These are phyloP conservation scores for Ammodytes dubius DNA, from an alignment of 2,113 vertebrate genomes.

Conservation along the genomic window DNA sequence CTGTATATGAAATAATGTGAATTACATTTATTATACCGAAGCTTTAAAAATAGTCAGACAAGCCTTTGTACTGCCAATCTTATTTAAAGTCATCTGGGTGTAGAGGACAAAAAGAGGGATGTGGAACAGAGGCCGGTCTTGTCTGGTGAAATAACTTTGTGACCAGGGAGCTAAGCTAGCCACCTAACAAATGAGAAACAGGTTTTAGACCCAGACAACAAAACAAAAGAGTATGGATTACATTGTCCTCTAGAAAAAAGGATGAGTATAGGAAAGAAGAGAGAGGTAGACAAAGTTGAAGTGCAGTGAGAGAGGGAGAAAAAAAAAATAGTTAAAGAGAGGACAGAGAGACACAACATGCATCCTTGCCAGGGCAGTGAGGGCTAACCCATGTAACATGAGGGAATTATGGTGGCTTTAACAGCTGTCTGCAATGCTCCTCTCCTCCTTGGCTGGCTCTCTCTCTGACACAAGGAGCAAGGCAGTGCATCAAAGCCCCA, in stretches of 20 bases:
- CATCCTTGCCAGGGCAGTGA: constrained; percentile 63
- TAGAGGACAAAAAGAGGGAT: constrained; percentile 37
- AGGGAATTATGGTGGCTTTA: constrained; percentile 67
- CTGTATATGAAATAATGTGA: constrained; percentile 34
- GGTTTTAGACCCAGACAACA: constrained; percentile 72
- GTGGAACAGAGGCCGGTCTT: constrained; percentile 70
- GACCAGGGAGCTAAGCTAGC: constrained; percentile 66
- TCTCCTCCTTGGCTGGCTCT: constrained; percentile 51
- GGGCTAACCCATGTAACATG: constrained; percentile 68
- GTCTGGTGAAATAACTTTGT: constrained; percentile 68
- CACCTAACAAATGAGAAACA: constrained; percentile 80
- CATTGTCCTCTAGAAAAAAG: constrained; percentile 45
- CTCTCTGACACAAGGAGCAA: constrained; percentile 71
- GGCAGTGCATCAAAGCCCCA: constrained; percentile 74
- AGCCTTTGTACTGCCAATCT: constrained; percentile 41
- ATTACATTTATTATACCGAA: constrained; percentile 37
- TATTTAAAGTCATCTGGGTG: constrained; percentile 51
- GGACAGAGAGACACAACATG: constrained; percentile 63
- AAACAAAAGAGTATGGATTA: constrained; percentile 65
- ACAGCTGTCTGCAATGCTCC: constrained; percentile 76
- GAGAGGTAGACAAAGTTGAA: constrained; percentile 34
- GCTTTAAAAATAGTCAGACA: constrained; percentile 46
- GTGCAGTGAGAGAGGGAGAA: constrained; percentile 11
- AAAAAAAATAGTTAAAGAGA: constrained; percentile 47
- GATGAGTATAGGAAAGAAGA: constrained; percentile 31